A percentile compares a stretch with the other conserved stretches of the same genome.
Evolutionary conservation across 2,113 vertebrate species (phyloP).

Genomic region (Rhinolophus ferrumequinum): DNA sequence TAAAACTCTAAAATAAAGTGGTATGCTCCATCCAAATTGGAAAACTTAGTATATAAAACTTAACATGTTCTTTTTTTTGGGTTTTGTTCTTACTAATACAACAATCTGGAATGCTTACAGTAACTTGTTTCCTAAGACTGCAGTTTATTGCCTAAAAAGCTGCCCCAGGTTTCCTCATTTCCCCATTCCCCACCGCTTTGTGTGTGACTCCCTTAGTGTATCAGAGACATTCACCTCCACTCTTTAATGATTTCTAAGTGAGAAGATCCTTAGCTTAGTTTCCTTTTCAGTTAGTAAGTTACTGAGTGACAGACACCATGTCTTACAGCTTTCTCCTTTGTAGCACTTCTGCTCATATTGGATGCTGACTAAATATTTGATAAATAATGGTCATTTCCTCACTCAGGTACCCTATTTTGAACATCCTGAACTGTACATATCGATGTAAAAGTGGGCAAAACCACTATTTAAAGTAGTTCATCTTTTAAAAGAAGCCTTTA

Average conservation of each 20-base stretch:
- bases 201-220: not conserved
- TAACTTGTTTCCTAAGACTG: not conserved
- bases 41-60: not conserved
- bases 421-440: not conserved
- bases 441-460: not conserved
- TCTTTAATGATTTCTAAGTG: not conserved
- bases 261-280: not conserved
- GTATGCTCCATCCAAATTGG: not conserved
- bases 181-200: not conserved
- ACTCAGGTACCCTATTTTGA: not conserved
- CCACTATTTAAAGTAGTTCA: not conserved
- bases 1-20: not conserved
- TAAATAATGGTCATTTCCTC: not conserved
- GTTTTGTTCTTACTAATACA: not conserved
- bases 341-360: not conserved
- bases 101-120: not conserved
- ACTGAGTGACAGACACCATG: not conserved
- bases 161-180: not conserved
- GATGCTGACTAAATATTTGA: not conserved
- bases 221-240: not conserved
- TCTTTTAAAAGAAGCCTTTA: not conserved
- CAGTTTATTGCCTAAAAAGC: not conserved
- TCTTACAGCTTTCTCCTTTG: not conserved
- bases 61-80: not conserved
- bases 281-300: not conserved